These are phyloP conservation scores for Channa maculata DNA, from an alignment of 2,113 vertebrate genomes.

Conservation along the genomic window DNA sequence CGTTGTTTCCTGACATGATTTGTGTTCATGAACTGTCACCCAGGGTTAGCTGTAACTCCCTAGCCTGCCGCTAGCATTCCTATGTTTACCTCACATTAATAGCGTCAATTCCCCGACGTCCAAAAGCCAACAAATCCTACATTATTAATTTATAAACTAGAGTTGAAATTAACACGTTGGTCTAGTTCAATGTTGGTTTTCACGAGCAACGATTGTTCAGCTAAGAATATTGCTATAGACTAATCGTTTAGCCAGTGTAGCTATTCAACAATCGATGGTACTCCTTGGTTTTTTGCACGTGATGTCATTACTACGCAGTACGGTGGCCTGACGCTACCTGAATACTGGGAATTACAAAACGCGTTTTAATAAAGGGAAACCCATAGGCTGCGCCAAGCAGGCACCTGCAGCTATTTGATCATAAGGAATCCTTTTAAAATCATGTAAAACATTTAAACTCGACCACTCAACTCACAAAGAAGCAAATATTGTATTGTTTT, in stretches of 20 bases:
- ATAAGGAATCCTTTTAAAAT: too few relatives aligned
- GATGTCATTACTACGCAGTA: conserved; percentile 52
- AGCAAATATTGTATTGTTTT: too few relatives aligned
- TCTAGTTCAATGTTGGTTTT: accelerated
- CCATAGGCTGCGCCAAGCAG: conserved; percentile 27
- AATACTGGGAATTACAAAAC: conserved; percentile 9
- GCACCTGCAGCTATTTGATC: too few relatives aligned
- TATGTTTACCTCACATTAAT: conserved; percentile 1
- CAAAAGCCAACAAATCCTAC: not conserved
- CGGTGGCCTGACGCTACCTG: conserved; percentile 59
- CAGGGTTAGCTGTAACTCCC: not conserved
- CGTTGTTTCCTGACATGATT: not conserved
- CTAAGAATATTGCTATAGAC: not conserved
- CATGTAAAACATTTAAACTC: too few relatives aligned
- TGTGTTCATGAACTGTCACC: not conserved
- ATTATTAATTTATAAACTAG: not conserved
- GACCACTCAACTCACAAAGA: too few relatives aligned
- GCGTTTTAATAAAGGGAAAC: conserved; percentile 53
- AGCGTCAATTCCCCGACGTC: not conserved
- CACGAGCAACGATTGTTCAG: accelerated
- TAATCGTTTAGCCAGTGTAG: not conserved
- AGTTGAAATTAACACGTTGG: not conserved
- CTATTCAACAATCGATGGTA: not conserved
- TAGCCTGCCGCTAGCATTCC: conserved; percentile 30
- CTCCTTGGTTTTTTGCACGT: conserved; percentile 63